Evolutionary conservation across 1,140 invertebrate species (phyloP).

Genomic region (Drosophila littoralis): DNA sequence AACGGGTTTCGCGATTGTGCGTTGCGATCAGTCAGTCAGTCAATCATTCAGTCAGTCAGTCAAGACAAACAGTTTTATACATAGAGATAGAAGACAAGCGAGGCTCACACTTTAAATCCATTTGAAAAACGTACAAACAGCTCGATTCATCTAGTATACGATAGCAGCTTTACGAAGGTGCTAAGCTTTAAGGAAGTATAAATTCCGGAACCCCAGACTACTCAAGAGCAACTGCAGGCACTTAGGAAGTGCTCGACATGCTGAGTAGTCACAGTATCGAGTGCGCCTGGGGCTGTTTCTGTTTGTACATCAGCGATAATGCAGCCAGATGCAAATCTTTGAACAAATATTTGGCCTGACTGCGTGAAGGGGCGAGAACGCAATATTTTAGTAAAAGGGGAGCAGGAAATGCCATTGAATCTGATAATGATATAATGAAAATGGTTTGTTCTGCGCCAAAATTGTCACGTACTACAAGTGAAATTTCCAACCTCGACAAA

Average conservation of each 20-base stretch:
- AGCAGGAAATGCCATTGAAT: constrained; percentile 23
- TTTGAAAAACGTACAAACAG: too few relatives aligned
- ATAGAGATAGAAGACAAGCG: too few relatives aligned
- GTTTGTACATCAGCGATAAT: constrained; percentile 53
- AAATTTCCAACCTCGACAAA: constrained; percentile 22
- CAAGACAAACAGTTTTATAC: too few relatives aligned
- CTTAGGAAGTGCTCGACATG: constrained; percentile 9
- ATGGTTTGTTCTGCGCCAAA: constrained; percentile 59
- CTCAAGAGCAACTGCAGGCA: constrained; percentile 3
- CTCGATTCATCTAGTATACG: too few relatives aligned
- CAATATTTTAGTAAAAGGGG: constrained; percentile 3
- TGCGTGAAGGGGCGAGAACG: constrained; percentile 33
- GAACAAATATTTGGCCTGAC: constrained; percentile 78
- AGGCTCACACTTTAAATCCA: too few relatives aligned
- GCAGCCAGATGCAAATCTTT: constrained; percentile 72
- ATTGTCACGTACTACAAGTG: constrained; percentile 75
- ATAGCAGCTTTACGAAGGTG: too few relatives aligned
- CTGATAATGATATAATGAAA: constrained; percentile 34
- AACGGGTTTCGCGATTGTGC: too few relatives aligned
- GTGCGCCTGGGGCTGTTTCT: background rate
- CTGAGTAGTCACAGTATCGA: constrained; percentile 2
- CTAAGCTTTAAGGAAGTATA: background rate
- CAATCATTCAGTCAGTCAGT: too few relatives aligned
- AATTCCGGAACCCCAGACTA: background rate
- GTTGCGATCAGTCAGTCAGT: too few relatives aligned